Base-by-base conservation (phyloP, 92 coral and sea anemone genomes). In the Chrysogorgia sp. region DNA sequence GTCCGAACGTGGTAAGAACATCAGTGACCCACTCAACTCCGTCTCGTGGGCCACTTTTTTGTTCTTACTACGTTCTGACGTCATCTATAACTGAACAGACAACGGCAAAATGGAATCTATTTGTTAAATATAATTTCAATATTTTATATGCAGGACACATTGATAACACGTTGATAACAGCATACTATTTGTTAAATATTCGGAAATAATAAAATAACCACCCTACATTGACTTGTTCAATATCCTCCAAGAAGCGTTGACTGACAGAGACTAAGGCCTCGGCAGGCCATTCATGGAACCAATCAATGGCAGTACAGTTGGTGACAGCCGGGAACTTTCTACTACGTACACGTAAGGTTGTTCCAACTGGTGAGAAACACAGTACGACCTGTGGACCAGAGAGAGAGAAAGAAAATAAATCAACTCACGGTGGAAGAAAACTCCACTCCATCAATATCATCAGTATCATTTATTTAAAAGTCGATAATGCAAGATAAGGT, bases 261-360 rank as follows among this genome's bases (percentile, higher is more conserved):
- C 99, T 96, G 81, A 96, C 99, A n/a, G 99, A 96, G 69, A 96
- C 96, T 87, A 96, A 75, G 70, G 99, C 99, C 72, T 96, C 97
- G 50, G 90, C 90, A 14, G 99, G 99, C 99, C 99, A 96, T 63
- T 96, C 99, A 75, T 96, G 99, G 92, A 96, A 96, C 99, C 99
- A 96, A 63, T 96, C 99, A 66, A 96, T 96, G 20, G 99, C 97
- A 17, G 99, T 92, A 66, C 99, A 92, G 92, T 96, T 96, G 13
- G 99, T 96, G 22, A 96, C 99, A 55, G 99, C 99, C 6, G 99
- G 99, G 90, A 96, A 96, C 79, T 96, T 96, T 83, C 99, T 93
- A 62, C 99, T 92, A 63, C 99, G 92, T 19, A 96, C 99, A 69
- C 99, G 93, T 48, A 96, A 81, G 13, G 99, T 96, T 34, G 99